Percentiles rank a stretch among this genome's conserved stretches.
Conservation (phyloP, 2,888 invertebrate species). For the Pristionchus exspectatus region DNA sequence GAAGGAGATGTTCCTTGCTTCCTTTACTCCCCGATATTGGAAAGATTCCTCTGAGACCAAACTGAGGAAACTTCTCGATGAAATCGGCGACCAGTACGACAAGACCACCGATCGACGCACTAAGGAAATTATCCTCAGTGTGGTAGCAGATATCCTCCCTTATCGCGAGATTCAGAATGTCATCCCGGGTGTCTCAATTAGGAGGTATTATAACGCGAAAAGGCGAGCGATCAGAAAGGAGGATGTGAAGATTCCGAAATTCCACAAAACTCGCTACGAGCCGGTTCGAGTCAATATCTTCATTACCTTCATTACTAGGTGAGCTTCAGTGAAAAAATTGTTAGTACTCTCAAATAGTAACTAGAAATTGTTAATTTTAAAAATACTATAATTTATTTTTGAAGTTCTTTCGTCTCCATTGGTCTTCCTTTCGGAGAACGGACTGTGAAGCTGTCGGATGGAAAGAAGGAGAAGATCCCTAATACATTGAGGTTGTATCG, state of each 20-base stretch:
- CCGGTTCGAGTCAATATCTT: not conserved
- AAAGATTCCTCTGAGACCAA: not conserved
- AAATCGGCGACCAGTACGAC: not conserved
- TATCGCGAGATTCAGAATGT: not conserved
- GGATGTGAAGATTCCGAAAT: not conserved
- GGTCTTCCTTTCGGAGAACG: not conserved
- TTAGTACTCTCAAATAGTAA: no score
- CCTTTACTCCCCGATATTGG: not conserved
- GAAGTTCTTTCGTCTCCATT: not conserved
- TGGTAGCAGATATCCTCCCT: not conserved
- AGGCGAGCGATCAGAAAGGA: not conserved
- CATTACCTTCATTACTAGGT: not conserved
- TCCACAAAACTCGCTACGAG: not conserved
- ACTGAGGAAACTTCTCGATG: not conserved
- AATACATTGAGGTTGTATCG: not conserved
- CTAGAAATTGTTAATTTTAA: no score
- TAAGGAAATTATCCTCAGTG: not conserved
- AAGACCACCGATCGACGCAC: not conserved
- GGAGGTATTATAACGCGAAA: not conserved
- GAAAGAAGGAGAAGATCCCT: not conserved
- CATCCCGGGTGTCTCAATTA: not conserved
- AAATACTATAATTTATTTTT: not conserved
- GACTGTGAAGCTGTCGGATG: not conserved
- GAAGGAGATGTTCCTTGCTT: not conserved
- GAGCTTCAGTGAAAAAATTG: no score